Base-by-base conservation (phyloP, 2,113 vertebrate genomes). In the Hippocampus zosterae region DNA sequence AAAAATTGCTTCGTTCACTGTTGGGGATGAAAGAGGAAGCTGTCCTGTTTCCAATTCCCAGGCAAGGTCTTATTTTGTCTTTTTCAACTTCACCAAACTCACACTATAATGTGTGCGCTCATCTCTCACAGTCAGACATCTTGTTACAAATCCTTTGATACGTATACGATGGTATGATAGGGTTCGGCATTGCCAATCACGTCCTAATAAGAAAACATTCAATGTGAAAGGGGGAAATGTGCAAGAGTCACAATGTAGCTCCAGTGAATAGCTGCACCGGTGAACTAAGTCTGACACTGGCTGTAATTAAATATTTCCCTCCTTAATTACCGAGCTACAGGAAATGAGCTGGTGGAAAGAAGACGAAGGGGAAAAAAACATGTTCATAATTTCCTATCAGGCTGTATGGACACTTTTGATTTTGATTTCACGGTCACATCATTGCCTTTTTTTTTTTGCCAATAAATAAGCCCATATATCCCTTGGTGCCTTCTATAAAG, bases 21-120 rank as follows among this genome's bases (percentile, higher is more conserved):
- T 42, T 69, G 63, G 74, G 81, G 84, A 48, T 74, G 74, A 40
- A 60, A 72, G 70, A 84, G 68, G 76, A 74, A 83, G 71, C 23
- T 67, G 53, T 61, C 62, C 65, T 40, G 59, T 67, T 68, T 72
- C 74, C 66, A 78, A 56, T 63, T 72, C 27, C 65, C 65, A 41
- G 72, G 44, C 56, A 64, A 64, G 4, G 42, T 72, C 59, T 65
- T 33, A 66, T 79, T 79, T 46, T 46, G 48, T 44, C 65, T 69
- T 78, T 79, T 29, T 29, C 2, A 11, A 56, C 25, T 27, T 25
- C 64, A 75, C 48, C 65, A 66, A 81, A 79, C 71, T 73, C 18
- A 0, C 55, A 41, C 65, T 64, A 46, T 60, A 67, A 68, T 66
- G 40, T n/a, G 5, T 44, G 12, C 76, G 29, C 53, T 73, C 60